These are phyloP conservation scores for Epistrophella euchroma DNA, from an alignment of 2,888 invertebrate species.

Conservation along the genomic window DNA sequence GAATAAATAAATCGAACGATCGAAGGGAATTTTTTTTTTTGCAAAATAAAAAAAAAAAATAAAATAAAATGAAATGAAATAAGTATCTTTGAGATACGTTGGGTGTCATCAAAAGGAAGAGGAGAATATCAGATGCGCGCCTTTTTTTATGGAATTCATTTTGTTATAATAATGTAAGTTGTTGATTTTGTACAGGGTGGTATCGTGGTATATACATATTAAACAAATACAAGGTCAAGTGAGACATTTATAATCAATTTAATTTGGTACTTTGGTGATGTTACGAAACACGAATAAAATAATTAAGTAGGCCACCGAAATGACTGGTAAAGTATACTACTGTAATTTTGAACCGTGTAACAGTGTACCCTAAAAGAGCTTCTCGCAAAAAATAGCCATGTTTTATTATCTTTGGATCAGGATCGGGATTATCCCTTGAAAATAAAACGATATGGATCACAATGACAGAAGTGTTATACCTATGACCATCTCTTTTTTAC, in stretches of 20 bases:
- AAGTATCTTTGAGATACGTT: constrained; percentile 17
- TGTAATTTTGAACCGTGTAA: too few species aligned
- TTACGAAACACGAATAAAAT: neutral
- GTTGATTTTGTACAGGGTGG: constrained; percentile 20
- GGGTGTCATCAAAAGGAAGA: constrained; percentile 13
- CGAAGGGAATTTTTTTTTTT: constrained; percentile 31
- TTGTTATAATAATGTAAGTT: neutral
- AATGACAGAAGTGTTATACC: too few species aligned
- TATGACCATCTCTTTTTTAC: too few species aligned
- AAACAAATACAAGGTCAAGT: neutral
- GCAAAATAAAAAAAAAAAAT: constrained; percentile 5
- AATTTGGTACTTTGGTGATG: neutral
- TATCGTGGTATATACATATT: neutral
- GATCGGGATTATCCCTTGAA: too few species aligned
- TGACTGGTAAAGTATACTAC: too few species aligned
- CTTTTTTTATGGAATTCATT: constrained; percentile 23
- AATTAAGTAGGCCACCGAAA: too few species aligned
- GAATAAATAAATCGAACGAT: constrained; percentile 63
- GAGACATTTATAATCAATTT: neutral
- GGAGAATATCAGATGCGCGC: constrained; percentile 26
- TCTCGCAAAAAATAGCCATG: too few species aligned
- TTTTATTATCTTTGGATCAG: too few species aligned
- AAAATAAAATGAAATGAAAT: too few species aligned
- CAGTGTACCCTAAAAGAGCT: too few species aligned
- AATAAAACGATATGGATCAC: too few species aligned